Base-by-base conservation (phyloP, 1,140 invertebrate genomes). In the Drosophila fuyamai region DNA sequence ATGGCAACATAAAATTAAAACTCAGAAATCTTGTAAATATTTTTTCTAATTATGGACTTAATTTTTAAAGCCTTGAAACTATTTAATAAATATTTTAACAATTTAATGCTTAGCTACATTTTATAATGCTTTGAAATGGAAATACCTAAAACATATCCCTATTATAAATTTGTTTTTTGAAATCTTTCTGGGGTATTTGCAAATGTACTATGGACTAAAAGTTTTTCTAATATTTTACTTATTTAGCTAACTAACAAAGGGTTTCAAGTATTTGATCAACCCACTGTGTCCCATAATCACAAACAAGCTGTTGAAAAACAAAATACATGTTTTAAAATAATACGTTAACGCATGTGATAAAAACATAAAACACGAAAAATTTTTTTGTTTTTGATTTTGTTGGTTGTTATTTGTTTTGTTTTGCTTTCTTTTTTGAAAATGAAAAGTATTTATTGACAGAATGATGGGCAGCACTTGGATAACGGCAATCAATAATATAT, bases 391-490 rank as follows among this genome's bases (percentile, higher is more conserved):
- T 72, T 58, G 13, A 43, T 70, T 77, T 77, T 62, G 35, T 60
- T 86, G 63, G 46, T 76, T 79, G 14, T 41, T 41, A 13, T 73
- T 68, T 63, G 47, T 77, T 70, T 58, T 65, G 55, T 77, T 77
- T 81, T 81, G 55, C 32, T 27, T 63, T 75, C 44, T 81, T 63
- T 76, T 75, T 86, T 65, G 75, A 62, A 88, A 89, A 75, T 79
- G 48, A 88, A 89, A 83, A 70, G 27, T 60, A 51, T 77, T 80
- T 89, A 88, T 80, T 79, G 50, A 54, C 55, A 86, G 60, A 47
- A 80, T 79, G 57, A 79, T 60, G 71, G 70, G 76, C 80, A 83
- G 75, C 76, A 78, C 59, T 84, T 77, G 58, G 46, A 74, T 60
- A 68, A 76, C 66, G 71, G 66, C 83, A 63, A 47, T 73, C 50